These are phyloP conservation scores for Harmothoe impar DNA, from an alignment of 2,888 invertebrate genomes.

Conservation along the genomic window DNA sequence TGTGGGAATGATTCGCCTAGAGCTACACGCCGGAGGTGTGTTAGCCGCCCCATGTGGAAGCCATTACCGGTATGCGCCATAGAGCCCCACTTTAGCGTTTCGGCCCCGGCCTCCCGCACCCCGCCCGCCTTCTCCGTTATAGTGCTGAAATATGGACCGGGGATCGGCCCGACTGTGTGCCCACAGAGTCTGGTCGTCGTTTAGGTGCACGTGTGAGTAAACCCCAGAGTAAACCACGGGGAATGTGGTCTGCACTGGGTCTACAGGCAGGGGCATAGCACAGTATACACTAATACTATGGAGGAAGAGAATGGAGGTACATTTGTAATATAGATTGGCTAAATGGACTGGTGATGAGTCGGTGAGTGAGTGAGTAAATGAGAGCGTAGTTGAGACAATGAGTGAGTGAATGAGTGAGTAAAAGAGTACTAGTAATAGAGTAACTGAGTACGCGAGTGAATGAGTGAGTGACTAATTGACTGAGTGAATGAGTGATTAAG, in stretches of 20 bases:
- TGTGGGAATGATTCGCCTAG: background rate
- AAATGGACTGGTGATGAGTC: too few species aligned
- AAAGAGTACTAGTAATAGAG: too few species aligned
- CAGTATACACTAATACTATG: too few species aligned
- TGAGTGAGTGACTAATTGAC: too few species aligned
- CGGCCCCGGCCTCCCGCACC: constrained; percentile 20
- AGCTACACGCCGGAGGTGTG: background rate
- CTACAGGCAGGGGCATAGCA: too few species aligned
- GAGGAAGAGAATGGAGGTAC: too few species aligned
- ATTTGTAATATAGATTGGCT: too few species aligned
- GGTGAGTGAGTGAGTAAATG: too few species aligned
- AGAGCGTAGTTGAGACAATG: too few species aligned
- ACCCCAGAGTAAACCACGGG: constrained; percentile 19
- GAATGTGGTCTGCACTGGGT: background rate
- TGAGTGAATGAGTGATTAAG: too few species aligned
- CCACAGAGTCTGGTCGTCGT: constrained; percentile 27
- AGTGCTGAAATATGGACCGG: constrained; percentile 21
- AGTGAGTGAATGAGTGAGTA: too few species aligned
- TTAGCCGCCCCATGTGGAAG: constrained; percentile 39
- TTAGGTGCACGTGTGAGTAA: constrained; percentile 4
- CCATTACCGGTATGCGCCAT: constrained; percentile 53
- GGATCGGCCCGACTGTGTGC: background rate
- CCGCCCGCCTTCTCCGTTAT: constrained; percentile 32
- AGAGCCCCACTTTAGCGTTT: constrained; percentile 55
- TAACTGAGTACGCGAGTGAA: too few species aligned